A percentile compares a stretch with the other conserved stretches of the same genome.
phyloP scores from a whole-genome alignment of 2,797 vertebrate genomes.

The Cryptoprocta ferox region DNA sequence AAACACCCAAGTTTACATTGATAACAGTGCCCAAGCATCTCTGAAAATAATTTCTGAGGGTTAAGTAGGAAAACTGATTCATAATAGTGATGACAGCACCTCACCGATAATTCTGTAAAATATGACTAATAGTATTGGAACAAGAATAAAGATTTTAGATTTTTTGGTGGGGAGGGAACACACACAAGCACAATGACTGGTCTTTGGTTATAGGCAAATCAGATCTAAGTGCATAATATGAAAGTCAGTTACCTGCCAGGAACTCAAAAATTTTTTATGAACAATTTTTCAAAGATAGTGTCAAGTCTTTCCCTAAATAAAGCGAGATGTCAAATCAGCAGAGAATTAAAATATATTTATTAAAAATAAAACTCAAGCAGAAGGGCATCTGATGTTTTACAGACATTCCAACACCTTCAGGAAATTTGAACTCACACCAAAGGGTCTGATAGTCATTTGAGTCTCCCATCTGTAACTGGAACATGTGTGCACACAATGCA shows the following conservation, averaged over 20 bases:
- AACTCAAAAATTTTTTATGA: slow-evolving; percentile 70
- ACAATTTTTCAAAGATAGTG: slow-evolving; percentile 72
- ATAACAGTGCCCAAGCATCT: background rate
- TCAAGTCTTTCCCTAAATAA: slow-evolving; percentile 80
- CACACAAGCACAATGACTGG: background rate
- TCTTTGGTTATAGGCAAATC: slow-evolving; percentile 33
- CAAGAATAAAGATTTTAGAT: slow-evolving; percentile 86
- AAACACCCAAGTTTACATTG: background rate
- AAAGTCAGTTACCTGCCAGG: slow-evolving; percentile 82
- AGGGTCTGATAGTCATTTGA: slow-evolving; percentile 90
- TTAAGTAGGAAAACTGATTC: slow-evolving; percentile 53
- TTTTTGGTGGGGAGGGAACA: background rate
- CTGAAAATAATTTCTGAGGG: background rate
- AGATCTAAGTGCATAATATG: background rate
- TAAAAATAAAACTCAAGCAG: slow-evolving; percentile 83
- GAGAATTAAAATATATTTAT: slow-evolving; percentile 87
- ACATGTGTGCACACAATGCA: slow-evolving; percentile 86
- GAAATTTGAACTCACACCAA: slow-evolving; percentile 92
- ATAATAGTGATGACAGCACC: slow-evolving; percentile 64
- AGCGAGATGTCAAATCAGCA: slow-evolving; percentile 84
- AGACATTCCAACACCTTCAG: slow-evolving; percentile 92
- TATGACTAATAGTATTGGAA: slow-evolving; percentile 91
- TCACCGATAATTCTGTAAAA: slow-evolving; percentile 85
- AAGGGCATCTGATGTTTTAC: slow-evolving; percentile 91
- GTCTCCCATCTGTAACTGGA: slow-evolving; percentile 87